These are phyloP conservation scores for Tolypeutes matacus DNA, from an alignment of 2,797 vertebrate species.

Conservation along the genomic window DNA sequence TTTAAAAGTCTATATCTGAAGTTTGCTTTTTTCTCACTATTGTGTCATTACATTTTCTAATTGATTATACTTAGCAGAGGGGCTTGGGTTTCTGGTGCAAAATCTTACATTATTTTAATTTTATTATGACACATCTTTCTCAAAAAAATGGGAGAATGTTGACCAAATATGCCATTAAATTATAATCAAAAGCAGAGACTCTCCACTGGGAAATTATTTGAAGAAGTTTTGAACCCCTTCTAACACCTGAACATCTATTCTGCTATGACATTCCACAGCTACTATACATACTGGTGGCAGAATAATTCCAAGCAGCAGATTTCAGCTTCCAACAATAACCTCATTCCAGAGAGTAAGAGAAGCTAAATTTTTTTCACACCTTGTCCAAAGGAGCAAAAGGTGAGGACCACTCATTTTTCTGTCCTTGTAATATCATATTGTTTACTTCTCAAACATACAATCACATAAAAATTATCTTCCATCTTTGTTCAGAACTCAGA, in stretches of 20 bases:
- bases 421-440: not conserved
- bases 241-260: not conserved
- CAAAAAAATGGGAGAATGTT: not conserved
- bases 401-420: not conserved
- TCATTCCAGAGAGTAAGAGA: not conserved
- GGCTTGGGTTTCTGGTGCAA: not conserved
- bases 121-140: not conserved
- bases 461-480: not conserved
- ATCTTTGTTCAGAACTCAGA: not conserved
- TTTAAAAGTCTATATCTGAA: not conserved
- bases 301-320: not conserved
- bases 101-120: not conserved
- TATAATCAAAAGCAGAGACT: not conserved
- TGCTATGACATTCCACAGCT: not conserved
- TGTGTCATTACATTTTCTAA: not conserved
- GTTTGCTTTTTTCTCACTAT: not conserved
- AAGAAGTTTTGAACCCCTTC: not conserved
- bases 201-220: not conserved
- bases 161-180: not conserved
- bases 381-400: conserved; percentile 2
- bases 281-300: not conserved
- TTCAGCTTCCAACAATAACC: not conserved
- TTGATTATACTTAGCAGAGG: not conserved
- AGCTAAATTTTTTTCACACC: not conserved
- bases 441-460: conserved; percentile 35